A percentile compares a stretch with the other conserved stretches of the same genome.
Conservation (phyloP, 1,140 invertebrate genomes). For the Druon quercuslanigerum region DNA sequence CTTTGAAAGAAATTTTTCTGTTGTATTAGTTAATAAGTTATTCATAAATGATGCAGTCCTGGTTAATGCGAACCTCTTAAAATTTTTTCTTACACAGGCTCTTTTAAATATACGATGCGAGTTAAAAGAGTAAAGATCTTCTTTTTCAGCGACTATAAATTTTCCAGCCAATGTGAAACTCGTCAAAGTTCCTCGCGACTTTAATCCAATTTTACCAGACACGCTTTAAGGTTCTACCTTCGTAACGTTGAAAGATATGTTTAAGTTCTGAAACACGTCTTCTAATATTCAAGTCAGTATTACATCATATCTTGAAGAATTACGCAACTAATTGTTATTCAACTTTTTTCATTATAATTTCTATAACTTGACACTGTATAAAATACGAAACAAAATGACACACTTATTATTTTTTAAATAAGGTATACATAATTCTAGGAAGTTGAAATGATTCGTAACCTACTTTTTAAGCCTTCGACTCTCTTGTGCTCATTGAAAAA, state of each 20-base stretch:
- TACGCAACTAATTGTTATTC: background rate
- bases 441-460: too few species aligned
- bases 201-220: constrained; percentile 28
- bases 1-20: too few species aligned
- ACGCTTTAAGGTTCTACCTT: constrained; percentile 8
- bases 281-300: constrained; percentile 4
- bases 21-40: too few species aligned
- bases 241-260: constrained; percentile 9
- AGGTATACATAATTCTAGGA: too few species aligned
- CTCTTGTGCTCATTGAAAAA: too few species aligned
- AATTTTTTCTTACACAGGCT: background rate
- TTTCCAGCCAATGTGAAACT: constrained; percentile 11
- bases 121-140: constrained; percentile 17
- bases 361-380: background rate
- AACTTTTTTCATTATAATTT: background rate
- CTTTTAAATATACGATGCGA: constrained; percentile 7
- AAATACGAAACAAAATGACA: too few species aligned
- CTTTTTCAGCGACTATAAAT: constrained; percentile 5
- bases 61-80: too few species aligned
- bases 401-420: too few species aligned
- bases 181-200: constrained; percentile 25
- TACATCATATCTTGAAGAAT: constrained; percentile 3
- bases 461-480: too few species aligned
- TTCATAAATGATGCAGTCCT: too few species aligned
- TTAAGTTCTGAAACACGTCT: constrained; percentile 10